These are phyloP conservation scores for Suillia variegata DNA, from an alignment of 2,888 invertebrate species.

Conservation along the genomic window DNA sequence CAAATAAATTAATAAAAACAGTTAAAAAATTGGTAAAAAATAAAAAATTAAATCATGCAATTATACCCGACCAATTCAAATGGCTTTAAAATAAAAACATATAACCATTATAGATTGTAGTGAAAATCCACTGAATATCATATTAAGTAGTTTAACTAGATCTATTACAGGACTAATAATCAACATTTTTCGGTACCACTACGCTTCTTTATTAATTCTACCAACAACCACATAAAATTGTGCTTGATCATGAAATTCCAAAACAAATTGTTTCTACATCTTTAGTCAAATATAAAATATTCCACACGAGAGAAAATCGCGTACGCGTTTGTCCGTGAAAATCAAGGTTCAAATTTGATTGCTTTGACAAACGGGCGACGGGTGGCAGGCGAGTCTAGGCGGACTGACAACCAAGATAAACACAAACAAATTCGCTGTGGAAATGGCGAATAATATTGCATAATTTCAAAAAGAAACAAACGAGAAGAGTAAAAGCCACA, in stretches of 20 bases:
- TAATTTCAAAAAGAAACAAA: not conserved
- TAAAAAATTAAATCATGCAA: too few species aligned
- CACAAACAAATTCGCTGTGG: not conserved
- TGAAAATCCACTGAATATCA: too few species aligned
- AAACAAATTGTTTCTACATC: not conserved
- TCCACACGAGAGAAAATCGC: not conserved
- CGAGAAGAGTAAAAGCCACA: not conserved
- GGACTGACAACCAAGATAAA: not conserved
- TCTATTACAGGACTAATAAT: not conserved
- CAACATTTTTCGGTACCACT: too few species aligned
- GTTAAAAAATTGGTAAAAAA: too few species aligned
- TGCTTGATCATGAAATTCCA: not conserved
- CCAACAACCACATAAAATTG: too few species aligned
- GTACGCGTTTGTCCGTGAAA: constrained; percentile 33
- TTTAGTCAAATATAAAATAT: not conserved
- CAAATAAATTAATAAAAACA: too few species aligned
- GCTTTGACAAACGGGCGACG: constrained; percentile 1
- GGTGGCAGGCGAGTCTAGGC: too few species aligned
- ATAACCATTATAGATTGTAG: too few species aligned
- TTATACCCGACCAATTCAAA: too few species aligned
- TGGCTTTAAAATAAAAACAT: too few species aligned
- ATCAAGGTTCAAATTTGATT: constrained; percentile 38
- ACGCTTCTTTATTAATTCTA: too few species aligned
- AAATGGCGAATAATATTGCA: not conserved
- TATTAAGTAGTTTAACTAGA: too few species aligned